These are phyloP conservation scores for Ceyx melanurus DNA, from an alignment of 2,113 vertebrate species.

Conservation along the genomic window DNA sequence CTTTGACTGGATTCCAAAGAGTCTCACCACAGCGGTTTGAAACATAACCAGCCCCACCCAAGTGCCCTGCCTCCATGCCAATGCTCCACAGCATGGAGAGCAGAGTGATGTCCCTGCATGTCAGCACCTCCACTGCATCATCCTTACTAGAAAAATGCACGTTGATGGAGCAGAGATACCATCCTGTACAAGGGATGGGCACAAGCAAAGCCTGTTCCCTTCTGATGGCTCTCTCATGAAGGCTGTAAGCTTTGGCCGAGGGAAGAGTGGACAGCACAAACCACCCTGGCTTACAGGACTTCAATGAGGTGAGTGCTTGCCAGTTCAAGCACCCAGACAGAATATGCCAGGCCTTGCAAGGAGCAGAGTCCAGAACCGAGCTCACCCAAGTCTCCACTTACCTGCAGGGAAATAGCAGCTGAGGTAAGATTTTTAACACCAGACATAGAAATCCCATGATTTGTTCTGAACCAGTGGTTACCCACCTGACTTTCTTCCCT, in stretches of 20 bases:
- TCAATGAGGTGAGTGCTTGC: background rate
- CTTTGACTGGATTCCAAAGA: background rate
- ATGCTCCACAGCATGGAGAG: background rate
- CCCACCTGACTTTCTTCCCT: background rate
- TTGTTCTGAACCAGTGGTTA: background rate
- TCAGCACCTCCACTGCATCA: background rate
- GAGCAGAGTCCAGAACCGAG: background rate
- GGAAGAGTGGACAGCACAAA: background rate
- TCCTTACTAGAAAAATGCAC: background rate
- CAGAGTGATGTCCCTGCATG: background rate
- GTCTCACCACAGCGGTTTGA: background rate
- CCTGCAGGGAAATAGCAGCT: background rate
- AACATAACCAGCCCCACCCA: background rate
- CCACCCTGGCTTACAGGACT: rapidly evolving
- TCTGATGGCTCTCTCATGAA: background rate
- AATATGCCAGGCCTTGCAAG: background rate
- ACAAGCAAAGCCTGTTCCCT: background rate
- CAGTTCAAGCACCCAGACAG: background rate
- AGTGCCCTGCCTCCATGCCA: background rate
- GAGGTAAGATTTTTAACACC: background rate
- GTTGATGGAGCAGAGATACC: background rate
- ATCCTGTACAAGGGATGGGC: background rate
- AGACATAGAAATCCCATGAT: background rate
- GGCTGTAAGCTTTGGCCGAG: background rate
- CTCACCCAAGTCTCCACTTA: background rate